Base-by-base conservation (phyloP, 2,888 invertebrate genomes). In the Pandemis cinnamomeana region DNA sequence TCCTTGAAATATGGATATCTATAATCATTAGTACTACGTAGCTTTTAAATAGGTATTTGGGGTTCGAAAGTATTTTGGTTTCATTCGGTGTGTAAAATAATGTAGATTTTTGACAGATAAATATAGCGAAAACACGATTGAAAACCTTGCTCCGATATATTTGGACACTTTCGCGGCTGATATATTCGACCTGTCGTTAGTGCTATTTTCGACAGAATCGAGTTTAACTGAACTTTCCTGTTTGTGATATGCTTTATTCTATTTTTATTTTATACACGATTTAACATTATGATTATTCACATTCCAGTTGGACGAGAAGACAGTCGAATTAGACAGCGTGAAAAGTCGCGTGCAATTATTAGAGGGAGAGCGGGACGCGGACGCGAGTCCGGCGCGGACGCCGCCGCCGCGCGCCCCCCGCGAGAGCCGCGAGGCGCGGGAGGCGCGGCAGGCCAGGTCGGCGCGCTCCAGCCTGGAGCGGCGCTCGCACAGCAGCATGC, bases 301-400 rank as follows among this genome's bases (percentile, higher is more conserved):
- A 77, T 88, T 84, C 15, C 93, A 98, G 97, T 90, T 98, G 81
- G 97, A 97, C 89, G 97, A 98, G 88, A 96, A 96, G 86, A 97
- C 96, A 83, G 97, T 97, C 81, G 97, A 98, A 87, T 84, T 97
- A 82, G 97, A 97, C 88, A 97, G 97, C n/a, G 97, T 97, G 15
- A 95, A 96, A 77, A 97, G 97, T 0, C 95, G 96, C 74, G 95
- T 97, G 73, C 95, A 97, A n/a, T 95, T 97, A 78, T 90, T 97
- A 77, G 97, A 97, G 84, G 95, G 78, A 85, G 89, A 66, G 71
- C 75, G 76, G 67, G 74, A 58, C 36, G 73, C 67, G 76, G 72
- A n/a, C 62, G 7, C 42, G 20, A 20, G 51, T n/a, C 55, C 55
- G 8, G 84, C 94, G 76, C 72, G 77, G 78, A 71, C 78, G 77